These are phyloP conservation scores for Chaunax sp. DNA, from an alignment of 2,797 vertebrate species.

Conservation along the genomic window DNA sequence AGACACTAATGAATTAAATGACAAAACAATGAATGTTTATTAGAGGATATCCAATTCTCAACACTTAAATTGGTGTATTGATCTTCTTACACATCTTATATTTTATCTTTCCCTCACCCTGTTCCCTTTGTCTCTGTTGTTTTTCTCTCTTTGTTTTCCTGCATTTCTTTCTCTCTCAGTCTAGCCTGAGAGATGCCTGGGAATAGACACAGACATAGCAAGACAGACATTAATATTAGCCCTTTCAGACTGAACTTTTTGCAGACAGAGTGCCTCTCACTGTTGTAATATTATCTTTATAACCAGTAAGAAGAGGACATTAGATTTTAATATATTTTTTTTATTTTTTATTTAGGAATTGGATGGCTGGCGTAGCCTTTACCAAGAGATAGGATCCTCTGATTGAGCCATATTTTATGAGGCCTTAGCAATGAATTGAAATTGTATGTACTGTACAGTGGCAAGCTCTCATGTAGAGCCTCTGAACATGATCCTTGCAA, in stretches of 20 bases:
- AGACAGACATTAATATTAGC: conserved; percentile 41
- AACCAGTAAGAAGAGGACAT: conserved; percentile 18
- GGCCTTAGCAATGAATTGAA: conserved; percentile 12
- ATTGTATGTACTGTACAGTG: conserved; percentile 12
- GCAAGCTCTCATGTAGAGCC: background rate
- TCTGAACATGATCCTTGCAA: conserved; percentile 27
- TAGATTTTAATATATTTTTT: conserved; percentile 36
- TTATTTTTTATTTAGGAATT: conserved; percentile 13
- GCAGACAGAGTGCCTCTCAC: conserved; percentile 18
- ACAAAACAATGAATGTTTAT: conserved; percentile 31
- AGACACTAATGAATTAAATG: conserved; percentile 32
- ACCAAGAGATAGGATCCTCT: conserved; percentile 18
- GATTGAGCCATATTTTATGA: conserved; percentile 24
- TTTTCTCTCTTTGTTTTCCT: conserved; percentile 32
- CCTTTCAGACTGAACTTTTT: conserved; percentile 39
- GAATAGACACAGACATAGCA: conserved; percentile 32
- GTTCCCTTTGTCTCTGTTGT: conserved; percentile 13
- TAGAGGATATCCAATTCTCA: conserved; percentile 31
- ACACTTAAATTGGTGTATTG: conserved; percentile 52
- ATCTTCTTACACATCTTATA: conserved; percentile 25
- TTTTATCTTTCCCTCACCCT: conserved; percentile 8
- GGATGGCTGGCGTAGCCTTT: background rate
- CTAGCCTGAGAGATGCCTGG: conserved; percentile 27
- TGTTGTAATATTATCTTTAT: conserved; percentile 41
- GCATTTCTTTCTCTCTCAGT: conserved; percentile 13